Evolutionary conservation across 1,140 invertebrate genomes (phyloP).

Genomic region (Episyrphus balteatus): DNA sequence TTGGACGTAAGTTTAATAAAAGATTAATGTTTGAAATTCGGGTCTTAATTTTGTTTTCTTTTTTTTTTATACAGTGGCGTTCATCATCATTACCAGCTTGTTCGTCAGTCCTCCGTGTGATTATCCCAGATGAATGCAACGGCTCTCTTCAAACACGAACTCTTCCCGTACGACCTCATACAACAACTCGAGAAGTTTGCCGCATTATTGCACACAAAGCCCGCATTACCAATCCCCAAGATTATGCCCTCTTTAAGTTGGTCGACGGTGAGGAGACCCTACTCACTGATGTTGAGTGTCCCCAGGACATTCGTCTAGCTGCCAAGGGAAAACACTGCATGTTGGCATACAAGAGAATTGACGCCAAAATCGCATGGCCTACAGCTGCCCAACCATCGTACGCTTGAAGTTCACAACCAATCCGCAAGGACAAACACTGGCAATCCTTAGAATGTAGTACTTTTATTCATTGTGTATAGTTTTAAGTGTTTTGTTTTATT

Average conservation of each 20-base stretch:
- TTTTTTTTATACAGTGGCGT: constrained; percentile 37
- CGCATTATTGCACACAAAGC: constrained; percentile 87
- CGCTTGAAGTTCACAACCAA: neutral
- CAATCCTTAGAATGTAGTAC: no score
- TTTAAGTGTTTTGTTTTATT: no score
- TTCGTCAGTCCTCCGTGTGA: constrained; percentile 70
- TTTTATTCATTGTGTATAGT: no score
- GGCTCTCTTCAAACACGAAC: constrained; percentile 84
- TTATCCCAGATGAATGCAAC: constrained; percentile 84
- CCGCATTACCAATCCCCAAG: constrained; percentile 88
- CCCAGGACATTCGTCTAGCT: constrained; percentile 69
- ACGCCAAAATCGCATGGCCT: constrained; percentile 95
- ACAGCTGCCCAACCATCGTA: constrained; percentile 25
- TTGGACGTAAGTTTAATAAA: constrained; percentile 25
- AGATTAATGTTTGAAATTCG: neutral
- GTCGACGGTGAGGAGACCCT: constrained; percentile 85
- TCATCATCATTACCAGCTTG: constrained; percentile 30
- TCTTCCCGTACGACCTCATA: constrained; percentile 79
- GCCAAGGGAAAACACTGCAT: constrained; percentile 68
- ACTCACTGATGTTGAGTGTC: constrained; percentile 76
- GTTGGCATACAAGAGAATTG: constrained; percentile 88
- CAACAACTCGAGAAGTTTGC: constrained; percentile 83
- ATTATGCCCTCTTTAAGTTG: constrained; percentile 87
- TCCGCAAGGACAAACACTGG: no score
- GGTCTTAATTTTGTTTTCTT: neutral